phyloP scores from a whole-genome alignment of 2,113 vertebrate genomes.

The Pteronura brasiliensis region DNA sequence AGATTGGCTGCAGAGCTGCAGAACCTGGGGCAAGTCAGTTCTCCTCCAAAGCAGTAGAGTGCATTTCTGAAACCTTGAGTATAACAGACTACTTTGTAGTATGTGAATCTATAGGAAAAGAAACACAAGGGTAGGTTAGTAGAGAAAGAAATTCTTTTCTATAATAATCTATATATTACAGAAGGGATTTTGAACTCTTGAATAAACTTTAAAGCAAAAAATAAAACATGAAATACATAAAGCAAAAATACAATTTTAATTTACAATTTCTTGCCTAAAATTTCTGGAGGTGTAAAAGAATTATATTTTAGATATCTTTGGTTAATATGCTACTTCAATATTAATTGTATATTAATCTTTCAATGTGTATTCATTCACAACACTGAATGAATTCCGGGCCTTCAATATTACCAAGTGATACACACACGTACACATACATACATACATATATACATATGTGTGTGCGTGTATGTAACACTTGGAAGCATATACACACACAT shows the following conservation, averaged over 20 bases:
- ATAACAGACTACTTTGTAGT: background rate
- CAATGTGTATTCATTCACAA: background rate
- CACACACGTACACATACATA: background rate
- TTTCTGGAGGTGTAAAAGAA: background rate
- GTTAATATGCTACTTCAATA: constrained; percentile 60
- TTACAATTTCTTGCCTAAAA: background rate
- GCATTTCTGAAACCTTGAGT: background rate
- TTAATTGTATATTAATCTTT: background rate
- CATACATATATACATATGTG: rapidly evolving
- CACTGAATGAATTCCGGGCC: background rate
- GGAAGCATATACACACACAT: background rate
- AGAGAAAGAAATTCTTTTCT: background rate
- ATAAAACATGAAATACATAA: background rate
- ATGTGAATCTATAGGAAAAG: background rate
- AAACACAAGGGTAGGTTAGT: background rate
- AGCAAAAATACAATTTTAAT: constrained; percentile 27
- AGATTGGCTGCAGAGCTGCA: background rate
- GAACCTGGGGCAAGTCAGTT: background rate
- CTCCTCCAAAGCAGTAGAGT: background rate
- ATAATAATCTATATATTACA: background rate
- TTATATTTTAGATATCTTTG: background rate
- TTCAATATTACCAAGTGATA: background rate
- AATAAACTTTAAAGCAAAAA: constrained; percentile 41
- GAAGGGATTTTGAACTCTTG: background rate
- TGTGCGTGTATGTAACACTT: background rate